Evolutionary conservation across 2,888 invertebrate genomes (phyloP).

Genomic region (Gnatocerus cornutus): DNA sequence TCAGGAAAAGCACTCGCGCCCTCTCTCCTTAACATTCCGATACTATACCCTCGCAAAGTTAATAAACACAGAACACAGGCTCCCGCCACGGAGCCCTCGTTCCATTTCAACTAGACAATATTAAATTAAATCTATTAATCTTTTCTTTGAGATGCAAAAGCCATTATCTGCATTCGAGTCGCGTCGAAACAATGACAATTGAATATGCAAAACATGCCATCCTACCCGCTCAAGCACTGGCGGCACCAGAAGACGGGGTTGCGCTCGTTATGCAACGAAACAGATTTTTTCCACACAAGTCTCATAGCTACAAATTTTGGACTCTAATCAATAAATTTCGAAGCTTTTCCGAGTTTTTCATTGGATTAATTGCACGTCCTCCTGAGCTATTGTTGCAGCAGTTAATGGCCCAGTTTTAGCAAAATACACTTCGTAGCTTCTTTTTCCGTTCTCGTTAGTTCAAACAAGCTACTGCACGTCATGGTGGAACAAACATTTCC

Average conservation of each 20-base stretch:
- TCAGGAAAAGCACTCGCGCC: conserved; percentile 20
- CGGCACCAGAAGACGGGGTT: not conserved
- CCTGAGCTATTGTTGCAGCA: too few species aligned
- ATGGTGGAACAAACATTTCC: too few species aligned
- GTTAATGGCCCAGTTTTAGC: too few species aligned
- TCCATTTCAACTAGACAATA: conserved; percentile 47
- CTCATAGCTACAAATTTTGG: too few species aligned
- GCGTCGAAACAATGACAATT: conserved; percentile 51
- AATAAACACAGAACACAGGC: conserved; percentile 46
- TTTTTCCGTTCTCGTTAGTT: not conserved
- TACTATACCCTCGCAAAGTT: conserved; percentile 44
- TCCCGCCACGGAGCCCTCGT: conserved; percentile 13
- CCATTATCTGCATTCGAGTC: conserved; percentile 47
- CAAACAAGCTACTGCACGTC: not conserved
- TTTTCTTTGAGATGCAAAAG: conserved; percentile 52
- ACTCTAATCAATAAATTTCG: too few species aligned
- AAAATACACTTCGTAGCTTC: too few species aligned
- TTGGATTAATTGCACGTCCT: too few species aligned
- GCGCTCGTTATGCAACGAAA: not conserved
- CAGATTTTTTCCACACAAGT: not conserved
- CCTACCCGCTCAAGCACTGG: conserved; percentile 31
- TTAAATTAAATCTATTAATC: conserved; percentile 56
- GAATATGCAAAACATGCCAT: conserved; percentile 50
- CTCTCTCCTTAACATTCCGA: conserved; percentile 47
- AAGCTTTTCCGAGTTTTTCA: too few species aligned